Base-by-base conservation (phyloP, 2,888 invertebrate genomes). In the Meteorus cinctellus region DNA sequence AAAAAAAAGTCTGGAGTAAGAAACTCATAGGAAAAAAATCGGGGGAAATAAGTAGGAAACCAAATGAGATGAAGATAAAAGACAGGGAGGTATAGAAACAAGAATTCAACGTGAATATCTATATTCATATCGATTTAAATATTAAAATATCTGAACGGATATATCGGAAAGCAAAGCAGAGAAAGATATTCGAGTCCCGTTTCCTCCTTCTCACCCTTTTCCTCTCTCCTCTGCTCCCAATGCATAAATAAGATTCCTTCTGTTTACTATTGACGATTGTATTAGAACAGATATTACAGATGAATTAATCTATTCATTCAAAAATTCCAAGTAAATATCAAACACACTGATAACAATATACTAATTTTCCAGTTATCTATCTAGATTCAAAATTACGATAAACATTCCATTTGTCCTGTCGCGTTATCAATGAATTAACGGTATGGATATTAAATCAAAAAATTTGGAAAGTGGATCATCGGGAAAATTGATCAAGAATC, bases 381-480 rank as follows among this genome's bases (percentile, higher is more conserved):
- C 2, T 8, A 8, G 2, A 41, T 41, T 41, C 41, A 41, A 41
- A 41, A 41, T 41, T 12, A 41, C 6, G 4, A 12, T 41, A 2
- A 41, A 41, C 8, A 41, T 41, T 12, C 8, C 8, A 41, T 41
- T 41, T 41, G 8, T 34, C 1, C 12, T 41, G 12, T 12, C 4
- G n/a, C 24, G 3, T 55, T 10, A 55, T n/a, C 4, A 55, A 6
- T 5, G 19, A 55, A 24, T 19, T 19, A 48, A 48, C n/a, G 48
- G 55, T 55, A 19, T 19, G 55, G 55, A n/a, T 19, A 10, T 19
- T 55, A 8, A n/a, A 55, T n/a, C n/a, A 19, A 55, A 55, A 55
- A 55, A 55, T 55, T 55, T 55, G 19, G 55, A 55, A 55, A 55
- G 55, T 55, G 55, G 55, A 55, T 55, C 55, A 55, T 55, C 24